Evolutionary conservation across 2,113 vertebrate genomes (phyloP).

Genomic region (Ceratotherium simum): DNA sequence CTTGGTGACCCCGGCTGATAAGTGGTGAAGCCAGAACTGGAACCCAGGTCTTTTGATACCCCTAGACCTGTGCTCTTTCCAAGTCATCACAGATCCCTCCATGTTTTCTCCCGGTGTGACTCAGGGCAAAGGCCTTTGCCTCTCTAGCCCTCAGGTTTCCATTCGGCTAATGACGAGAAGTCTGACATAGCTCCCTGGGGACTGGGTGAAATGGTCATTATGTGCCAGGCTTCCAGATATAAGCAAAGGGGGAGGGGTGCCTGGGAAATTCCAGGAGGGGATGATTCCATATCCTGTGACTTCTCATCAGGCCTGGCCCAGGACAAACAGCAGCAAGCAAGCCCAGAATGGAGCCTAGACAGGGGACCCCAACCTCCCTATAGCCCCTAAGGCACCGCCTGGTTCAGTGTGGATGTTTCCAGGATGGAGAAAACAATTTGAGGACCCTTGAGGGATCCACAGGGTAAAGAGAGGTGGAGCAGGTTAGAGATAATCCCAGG

Average conservation of each 20-base stretch:
- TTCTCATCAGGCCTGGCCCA: conserved; percentile 15
- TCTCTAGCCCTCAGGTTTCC: conserved; percentile 48
- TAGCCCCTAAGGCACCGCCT: not conserved
- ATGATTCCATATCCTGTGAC: conserved; percentile 43
- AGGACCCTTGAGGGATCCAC: not conserved
- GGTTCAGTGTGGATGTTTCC: not conserved
- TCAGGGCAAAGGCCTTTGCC: conserved; percentile 30
- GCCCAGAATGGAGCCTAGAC: not conserved
- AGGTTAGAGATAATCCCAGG: not conserved
- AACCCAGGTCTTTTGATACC: not conserved
- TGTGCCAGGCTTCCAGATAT: not conserved
- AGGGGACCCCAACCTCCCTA: not conserved
- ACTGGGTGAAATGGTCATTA: conserved; percentile 21
- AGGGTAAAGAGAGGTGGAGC: not conserved
- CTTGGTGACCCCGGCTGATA: not conserved
- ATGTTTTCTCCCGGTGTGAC: not conserved
- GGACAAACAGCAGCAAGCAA: not conserved
- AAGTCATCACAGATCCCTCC: not conserved
- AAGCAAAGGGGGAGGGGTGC: not conserved
- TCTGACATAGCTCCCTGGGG: conserved; percentile 51
- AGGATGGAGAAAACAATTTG: not conserved
- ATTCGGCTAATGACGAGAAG: not conserved
- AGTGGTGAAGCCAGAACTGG: not conserved
- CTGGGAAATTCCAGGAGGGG: conserved; percentile 65
- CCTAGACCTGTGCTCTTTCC: not conserved